Evolutionary conservation across 2,113 vertebrate species (phyloP).

Genomic region (Rhipidura dahli): DNA sequence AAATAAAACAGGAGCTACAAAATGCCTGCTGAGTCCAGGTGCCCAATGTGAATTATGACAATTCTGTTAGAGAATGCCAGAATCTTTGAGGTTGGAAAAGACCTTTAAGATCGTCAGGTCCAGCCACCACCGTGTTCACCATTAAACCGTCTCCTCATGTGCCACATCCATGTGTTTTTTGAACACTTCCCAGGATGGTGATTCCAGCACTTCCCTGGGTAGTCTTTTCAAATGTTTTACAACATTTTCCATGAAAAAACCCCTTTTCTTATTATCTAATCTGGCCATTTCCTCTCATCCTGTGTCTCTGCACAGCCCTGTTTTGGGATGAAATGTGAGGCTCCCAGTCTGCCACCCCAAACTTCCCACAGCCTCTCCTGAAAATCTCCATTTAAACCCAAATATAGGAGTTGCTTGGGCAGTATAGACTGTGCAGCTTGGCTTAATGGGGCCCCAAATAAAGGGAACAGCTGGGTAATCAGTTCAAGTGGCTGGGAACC

Average conservation of each 20-base stretch:
- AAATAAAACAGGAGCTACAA: not conserved
- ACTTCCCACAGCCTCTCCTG: not conserved
- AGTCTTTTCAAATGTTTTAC: not conserved
- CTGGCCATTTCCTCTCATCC: not conserved
- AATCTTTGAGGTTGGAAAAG: not conserved
- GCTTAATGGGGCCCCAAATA: not conserved
- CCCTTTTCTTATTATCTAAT: not conserved
- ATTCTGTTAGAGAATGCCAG: not conserved
- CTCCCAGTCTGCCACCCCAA: rapidly evolving
- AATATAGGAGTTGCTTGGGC: not conserved
- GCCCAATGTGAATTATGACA: not conserved
- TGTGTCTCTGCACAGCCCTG: not conserved
- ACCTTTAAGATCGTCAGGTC: not conserved
- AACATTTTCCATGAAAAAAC: not conserved
- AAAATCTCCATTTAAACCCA: not conserved
- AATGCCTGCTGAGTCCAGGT: not conserved
- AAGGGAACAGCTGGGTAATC: conserved; percentile 46
- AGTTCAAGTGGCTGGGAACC: conserved; percentile 16
- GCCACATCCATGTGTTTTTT: not conserved
- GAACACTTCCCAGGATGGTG: not conserved
- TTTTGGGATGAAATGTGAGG: rapidly evolving
- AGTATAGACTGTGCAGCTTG: rapidly evolving
- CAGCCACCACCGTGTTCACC: not conserved
- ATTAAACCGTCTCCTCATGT: not conserved
- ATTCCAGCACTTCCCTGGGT: not conserved